Evolutionary conservation across 2,797 vertebrate species (phyloP), one percentile per base, ranked within the genome.

Genomic region (Anas capensis): DNA sequence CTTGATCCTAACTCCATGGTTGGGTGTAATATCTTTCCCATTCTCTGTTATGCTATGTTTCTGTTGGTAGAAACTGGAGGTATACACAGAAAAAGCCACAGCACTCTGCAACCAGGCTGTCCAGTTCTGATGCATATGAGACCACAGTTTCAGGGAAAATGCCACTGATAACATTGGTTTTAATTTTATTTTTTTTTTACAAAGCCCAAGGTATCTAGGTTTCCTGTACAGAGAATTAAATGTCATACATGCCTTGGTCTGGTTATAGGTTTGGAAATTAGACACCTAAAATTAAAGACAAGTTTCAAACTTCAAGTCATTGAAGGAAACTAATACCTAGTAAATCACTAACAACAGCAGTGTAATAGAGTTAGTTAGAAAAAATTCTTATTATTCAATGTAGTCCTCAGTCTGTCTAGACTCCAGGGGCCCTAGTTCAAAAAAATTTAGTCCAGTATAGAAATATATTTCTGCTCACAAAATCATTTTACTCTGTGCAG

Each of bases 351-450:
- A 57, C 21, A 80, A 33, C 58, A 88, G 23, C 36, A 58, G 27
- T 12, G 57, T 60, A 19, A 14, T 26, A 27, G 26, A 56, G 20
- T 66, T 44, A 54, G 34, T 86, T 31, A 69, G 29, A 87, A 58
- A 34, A 57, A 75, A 66, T 62, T 72, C 8, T 44, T 61, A 54
- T 62, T 88, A 14, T 60, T 95, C 58, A 48, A 1, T 54, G 21
- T 16, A 83, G 31, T 27, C 54, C 72, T 54, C 46, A 86, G 38
- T 84, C 61, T 79, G 6, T 54, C 46, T 69, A 82, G 20, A 40
- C 27, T 6, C 4, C 48, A 56, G 2, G 4, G 1, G 3, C n/a
- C 15, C 4, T 56, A 36, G 6, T 53, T 70, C 1, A 65, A 51
- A 92, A 48, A 48, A 24, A 46, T 10, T 71, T 75, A 77, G 42